These are phyloP conservation scores for Sebastes schlegelii DNA, from an alignment of 2,113 vertebrate species.

Conservation along the genomic window DNA sequence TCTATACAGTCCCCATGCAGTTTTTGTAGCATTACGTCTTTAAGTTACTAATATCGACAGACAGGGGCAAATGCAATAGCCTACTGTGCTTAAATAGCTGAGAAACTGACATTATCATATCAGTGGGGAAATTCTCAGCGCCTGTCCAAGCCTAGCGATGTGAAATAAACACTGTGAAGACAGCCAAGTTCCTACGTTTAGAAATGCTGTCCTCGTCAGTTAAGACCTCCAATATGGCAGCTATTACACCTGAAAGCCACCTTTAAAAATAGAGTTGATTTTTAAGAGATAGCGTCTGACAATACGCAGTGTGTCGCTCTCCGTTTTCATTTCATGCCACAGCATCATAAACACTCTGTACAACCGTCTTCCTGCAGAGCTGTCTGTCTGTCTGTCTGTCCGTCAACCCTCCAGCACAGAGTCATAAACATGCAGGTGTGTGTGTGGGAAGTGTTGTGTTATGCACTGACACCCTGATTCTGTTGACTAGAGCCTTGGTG, in stretches of 20 bases:
- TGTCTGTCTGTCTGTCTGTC: slow-evolving; percentile 10
- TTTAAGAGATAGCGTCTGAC: neutral
- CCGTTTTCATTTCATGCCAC: neutral
- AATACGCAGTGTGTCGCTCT: neutral
- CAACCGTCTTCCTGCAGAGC: slow-evolving; percentile 27
- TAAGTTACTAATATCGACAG: neutral
- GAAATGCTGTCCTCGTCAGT: slow-evolving; percentile 5
- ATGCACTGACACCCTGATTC: slow-evolving; percentile 60
- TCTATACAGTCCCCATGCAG: neutral
- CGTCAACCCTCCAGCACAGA: slow-evolving; percentile 15
- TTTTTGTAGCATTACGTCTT: neutral
- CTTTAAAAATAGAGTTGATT: neutral
- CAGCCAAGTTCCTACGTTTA: neutral
- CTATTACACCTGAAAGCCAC: neutral
- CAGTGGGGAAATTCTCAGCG: slow-evolving; percentile 1
- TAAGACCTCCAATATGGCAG: neutral
- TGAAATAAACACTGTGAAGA: neutral
- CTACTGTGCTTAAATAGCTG: neutral
- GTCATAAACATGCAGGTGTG: slow-evolving; percentile 70
- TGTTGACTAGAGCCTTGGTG: slow-evolving; percentile 68
- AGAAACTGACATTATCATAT: neutral
- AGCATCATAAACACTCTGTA: neutral
- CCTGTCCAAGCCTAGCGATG: neutral
- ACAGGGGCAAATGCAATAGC: neutral
- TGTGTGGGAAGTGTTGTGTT: slow-evolving; percentile 55